A percentile compares a stretch with the other conserved stretches of the same genome.
phyloP scores from a whole-genome alignment of 2,797 vertebrate species.

The Gobio occitaniae region DNA sequence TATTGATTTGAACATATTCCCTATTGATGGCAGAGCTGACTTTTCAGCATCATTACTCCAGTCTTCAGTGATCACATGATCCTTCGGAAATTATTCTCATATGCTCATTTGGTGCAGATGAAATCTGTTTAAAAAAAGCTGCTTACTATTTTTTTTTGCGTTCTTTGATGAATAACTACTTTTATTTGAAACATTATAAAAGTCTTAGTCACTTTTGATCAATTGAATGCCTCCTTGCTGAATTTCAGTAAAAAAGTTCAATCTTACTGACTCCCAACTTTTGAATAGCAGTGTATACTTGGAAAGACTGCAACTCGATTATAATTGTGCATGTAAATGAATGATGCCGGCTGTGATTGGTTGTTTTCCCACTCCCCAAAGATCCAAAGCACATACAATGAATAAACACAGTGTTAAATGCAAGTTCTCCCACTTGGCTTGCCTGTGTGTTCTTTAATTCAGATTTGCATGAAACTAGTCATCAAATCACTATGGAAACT shows the following conservation, averaged over 20 bases:
- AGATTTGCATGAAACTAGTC: constrained; percentile 23
- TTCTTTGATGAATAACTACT: neutral
- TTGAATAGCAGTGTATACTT: neutral
- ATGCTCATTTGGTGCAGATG: neutral
- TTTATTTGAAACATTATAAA: neutral
- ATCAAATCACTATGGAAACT: constrained; percentile 62
- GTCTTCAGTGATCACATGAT: neutral
- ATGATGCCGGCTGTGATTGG: constrained; percentile 5
- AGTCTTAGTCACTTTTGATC: neutral
- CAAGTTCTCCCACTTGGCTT: constrained; percentile 31
- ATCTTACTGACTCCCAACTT: neutral
- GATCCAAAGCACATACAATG: constrained; percentile 25
- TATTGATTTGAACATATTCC: neutral
- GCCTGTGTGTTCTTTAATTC: constrained; percentile 36
- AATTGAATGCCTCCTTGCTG: neutral
- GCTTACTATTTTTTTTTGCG: neutral
- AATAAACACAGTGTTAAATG: constrained; percentile 47
- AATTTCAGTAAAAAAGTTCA: neutral
- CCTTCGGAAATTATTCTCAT: neutral
- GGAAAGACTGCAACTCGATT: neutral
- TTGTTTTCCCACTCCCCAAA: neutral
- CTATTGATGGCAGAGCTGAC: neutral
- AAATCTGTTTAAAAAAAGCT: neutral
- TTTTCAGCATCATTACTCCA: neutral
- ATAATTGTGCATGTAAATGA: constrained; percentile 12